Percentiles rank a stretch among this genome's conserved stretches.
phyloP scores from a whole-genome alignment of 2,888 invertebrate genomes.

The Epinotia nisella region DNA sequence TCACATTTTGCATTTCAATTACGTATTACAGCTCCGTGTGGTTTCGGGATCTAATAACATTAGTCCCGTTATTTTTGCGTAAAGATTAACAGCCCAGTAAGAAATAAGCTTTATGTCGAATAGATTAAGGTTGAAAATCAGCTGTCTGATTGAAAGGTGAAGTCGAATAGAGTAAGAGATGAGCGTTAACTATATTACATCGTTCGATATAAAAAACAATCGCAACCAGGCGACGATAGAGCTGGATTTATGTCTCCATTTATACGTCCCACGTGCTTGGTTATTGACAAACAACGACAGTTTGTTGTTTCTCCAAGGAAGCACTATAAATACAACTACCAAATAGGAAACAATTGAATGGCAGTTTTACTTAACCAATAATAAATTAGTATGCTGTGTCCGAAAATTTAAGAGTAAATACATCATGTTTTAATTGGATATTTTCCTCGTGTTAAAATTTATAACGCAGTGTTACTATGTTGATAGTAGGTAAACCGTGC shows the following conservation, averaged over 20 bases:
- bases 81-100: too few species aligned
- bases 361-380: neutral
- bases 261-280: neutral
- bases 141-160: too few species aligned
- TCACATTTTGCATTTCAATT: neutral
- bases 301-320: constrained; percentile 2
- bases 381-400: neutral
- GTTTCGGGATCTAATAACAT: too few species aligned
- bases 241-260: constrained; percentile 12
- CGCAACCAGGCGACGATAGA: constrained; percentile 4
- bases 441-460: too few species aligned
- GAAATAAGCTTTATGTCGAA: too few species aligned
- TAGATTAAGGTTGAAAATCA: neutral
- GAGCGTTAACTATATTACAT: neutral
- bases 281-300: constrained; percentile 15
- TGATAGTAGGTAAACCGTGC: too few species aligned
- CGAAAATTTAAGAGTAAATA: too few species aligned
- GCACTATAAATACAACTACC: neutral
- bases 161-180: too few species aligned
- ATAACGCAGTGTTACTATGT: too few species aligned
- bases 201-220: constrained; percentile 20
- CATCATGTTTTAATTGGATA: too few species aligned
- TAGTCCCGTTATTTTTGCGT: too few species aligned
- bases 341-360: neutral
- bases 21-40: neutral